These are phyloP conservation scores for Acarapis woodi DNA, from an alignment of 1,140 invertebrate genomes.

Conservation along the genomic window DNA sequence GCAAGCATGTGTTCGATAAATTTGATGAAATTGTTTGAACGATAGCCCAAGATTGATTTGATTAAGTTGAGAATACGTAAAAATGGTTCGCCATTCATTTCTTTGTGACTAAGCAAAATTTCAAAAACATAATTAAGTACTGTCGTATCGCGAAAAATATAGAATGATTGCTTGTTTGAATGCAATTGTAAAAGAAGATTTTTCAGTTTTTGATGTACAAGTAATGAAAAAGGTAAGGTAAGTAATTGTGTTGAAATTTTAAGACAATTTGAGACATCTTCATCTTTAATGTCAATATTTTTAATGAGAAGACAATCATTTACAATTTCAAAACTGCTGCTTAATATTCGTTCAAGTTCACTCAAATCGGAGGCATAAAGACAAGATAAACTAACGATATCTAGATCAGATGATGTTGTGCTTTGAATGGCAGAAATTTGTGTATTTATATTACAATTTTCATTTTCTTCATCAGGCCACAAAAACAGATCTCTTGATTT, in stretches of 20 bases:
- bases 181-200: slow-evolving; percentile 51
- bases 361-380: not conserved
- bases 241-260: slow-evolving; percentile 45
- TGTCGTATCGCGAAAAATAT: slow-evolving; percentile 27
- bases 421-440: not conserved
- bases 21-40: slow-evolving; percentile 7
- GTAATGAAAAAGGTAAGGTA: slow-evolving; percentile 43
- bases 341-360: slow-evolving; percentile 23
- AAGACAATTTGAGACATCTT: slow-evolving; percentile 26
- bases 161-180: slow-evolving; percentile 34
- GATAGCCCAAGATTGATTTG: slow-evolving; percentile 2
- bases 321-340: slow-evolving; percentile 38
- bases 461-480: slow-evolving; percentile 83
- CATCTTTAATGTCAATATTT: slow-evolving; percentile 13
- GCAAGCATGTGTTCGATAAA: not conserved
- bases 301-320: slow-evolving; percentile 27
- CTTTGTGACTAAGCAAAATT: slow-evolving; percentile 1
- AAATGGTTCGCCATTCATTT: slow-evolving; percentile 7
- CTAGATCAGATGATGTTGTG: not conserved
- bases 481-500: slow-evolving; percentile 85
- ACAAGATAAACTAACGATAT: not conserved
- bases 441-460: slow-evolving; percentile 18
- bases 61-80: slow-evolving; percentile 2
- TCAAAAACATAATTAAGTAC: slow-evolving; percentile 8
- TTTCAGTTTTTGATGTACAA: slow-evolving; percentile 19